These are phyloP conservation scores for Coranthus polyacanthus DNA, from an alignment of 2,797 vertebrate genomes.

Conservation along the genomic window DNA sequence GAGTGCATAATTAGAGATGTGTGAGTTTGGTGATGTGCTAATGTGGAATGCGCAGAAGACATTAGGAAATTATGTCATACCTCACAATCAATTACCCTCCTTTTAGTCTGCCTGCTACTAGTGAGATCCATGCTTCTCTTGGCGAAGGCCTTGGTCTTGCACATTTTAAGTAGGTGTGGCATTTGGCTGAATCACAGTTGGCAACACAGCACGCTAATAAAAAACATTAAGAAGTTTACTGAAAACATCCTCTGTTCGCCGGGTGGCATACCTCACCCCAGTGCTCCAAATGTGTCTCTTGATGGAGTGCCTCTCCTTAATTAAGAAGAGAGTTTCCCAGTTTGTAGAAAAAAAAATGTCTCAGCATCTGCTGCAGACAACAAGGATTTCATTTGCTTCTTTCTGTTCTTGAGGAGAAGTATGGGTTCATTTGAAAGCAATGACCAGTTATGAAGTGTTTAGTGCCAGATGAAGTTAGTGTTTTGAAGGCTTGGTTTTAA, in stretches of 20 bases:
- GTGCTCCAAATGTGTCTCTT: slow-evolving; percentile 45
- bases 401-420: slow-evolving; percentile 38
- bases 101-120: slow-evolving; percentile 42
- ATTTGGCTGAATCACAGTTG: slow-evolving; percentile 68
- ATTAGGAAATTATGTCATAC: slow-evolving; percentile 44
- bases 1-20: slow-evolving; percentile 9
- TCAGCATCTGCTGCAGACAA: slow-evolving; percentile 53
- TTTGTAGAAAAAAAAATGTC: slow-evolving; percentile 50
- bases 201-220: slow-evolving; percentile 50
- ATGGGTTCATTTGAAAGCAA: slow-evolving; percentile 51
- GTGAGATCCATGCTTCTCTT: slow-evolving; percentile 67
- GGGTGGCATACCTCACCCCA: slow-evolving; percentile 40
- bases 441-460: slow-evolving; percentile 53
- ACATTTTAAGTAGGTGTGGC: slow-evolving; percentile 66
- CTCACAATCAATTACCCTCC: slow-evolving; percentile 38
- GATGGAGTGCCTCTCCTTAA: slow-evolving; percentile 35
- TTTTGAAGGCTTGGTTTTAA: slow-evolving; percentile 49
- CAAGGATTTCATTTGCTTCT: slow-evolving; percentile 42
- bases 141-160: slow-evolving; percentile 47
- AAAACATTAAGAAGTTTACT: slow-evolving; percentile 53
- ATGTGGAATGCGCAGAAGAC: slow-evolving; percentile 47
- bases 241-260: slow-evolving; percentile 59
- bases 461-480: slow-evolving; percentile 46
- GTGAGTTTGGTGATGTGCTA: slow-evolving; percentile 39
- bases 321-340: slow-evolving; percentile 41